Conservation (phyloP, 2,797 vertebrate species). For the Lutjanus argentimaculatus region DNA sequence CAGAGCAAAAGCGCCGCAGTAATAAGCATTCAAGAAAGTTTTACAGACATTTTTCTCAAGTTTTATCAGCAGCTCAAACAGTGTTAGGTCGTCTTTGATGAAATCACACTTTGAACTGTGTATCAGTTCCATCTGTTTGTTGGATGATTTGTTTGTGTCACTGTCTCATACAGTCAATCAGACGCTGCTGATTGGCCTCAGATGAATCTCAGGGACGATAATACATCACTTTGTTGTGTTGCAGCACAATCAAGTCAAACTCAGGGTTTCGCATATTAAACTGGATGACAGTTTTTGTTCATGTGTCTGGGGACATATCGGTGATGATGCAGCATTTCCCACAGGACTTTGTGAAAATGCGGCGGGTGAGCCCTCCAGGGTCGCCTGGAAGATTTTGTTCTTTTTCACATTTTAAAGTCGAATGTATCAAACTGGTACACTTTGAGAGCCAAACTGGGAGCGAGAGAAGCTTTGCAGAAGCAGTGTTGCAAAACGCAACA, state of each 20-base stretch:
- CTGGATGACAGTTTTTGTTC: background rate
- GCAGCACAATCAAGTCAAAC: constrained; percentile 15
- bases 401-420: too few species aligned
- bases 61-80: constrained; percentile 1
- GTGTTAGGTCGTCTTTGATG: background rate
- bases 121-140: constrained; percentile 27
- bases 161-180: background rate
- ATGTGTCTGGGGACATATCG: constrained; percentile 2
- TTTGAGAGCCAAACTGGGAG: too few species aligned
- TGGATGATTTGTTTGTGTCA: background rate
- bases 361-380: too few species aligned
- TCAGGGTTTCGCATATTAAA: too few species aligned
- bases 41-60: background rate
- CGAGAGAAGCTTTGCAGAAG: too few species aligned
- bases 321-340: background rate
- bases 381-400: too few species aligned
- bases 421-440: too few species aligned
- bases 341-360: too few species aligned
- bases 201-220: background rate
- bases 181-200: constrained; percentile 11
- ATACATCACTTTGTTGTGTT: background rate
- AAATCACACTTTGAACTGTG: constrained; percentile 10
- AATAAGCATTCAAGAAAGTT: background rate
- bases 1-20: background rate
- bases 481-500: too few species aligned